Evolutionary conservation across 2,797 vertebrate genomes (phyloP), one percentile per base, ranked within the genome.

Genomic region (Oryzias dopingdopingensis): DNA sequence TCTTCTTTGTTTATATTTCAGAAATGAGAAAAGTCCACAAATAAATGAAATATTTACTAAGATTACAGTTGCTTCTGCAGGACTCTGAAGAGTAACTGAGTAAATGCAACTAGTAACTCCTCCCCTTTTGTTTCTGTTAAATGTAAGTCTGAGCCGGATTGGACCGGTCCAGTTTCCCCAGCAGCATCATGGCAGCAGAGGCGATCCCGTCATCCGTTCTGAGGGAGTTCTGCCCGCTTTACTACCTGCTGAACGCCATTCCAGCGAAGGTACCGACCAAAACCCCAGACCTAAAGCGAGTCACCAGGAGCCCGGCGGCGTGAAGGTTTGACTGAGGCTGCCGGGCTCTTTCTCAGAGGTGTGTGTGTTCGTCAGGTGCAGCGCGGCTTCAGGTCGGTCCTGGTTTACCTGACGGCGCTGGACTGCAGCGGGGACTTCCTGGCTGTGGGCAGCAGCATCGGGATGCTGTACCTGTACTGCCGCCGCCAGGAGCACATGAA

Each of bases 391-490:
- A 92, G 95, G 42, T 96, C 96, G 0, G 69, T 97, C 1, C 70
- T 96, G 59, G 96, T 99, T n/a, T 97, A 98, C 76, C 92, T 99
- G 75, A 99, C 96, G 0, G 94, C 96, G 0, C 89, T 99, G 4
- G 96, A 99, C 79, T 91, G 93, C 87, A 98, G 90, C 77, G 89
- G 74, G 40, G 96, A 98, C 89, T 99, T 96, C 83, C 92, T 99
- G 63, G 96, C 96, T 0, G 93, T 98, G 70, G 97, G 97, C 67
- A 98, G 95, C 90, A 98, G 95, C 82, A 96, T 95, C 1, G 93
- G 97, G 1, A 98, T 98, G 96, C 90, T 99, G 10, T 99, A 98
- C 75, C 90, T 99, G 43, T 97, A 97, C 88, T 98, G 96, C 73
- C 91, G 97, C 15, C 91, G 88, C 42, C 80, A 93, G 14, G 91